Percentiles rank a stretch among this genome's conserved stretches.
phyloP scores from a whole-genome alignment of 2,113 vertebrate species.

The Piprites chloris region DNA sequence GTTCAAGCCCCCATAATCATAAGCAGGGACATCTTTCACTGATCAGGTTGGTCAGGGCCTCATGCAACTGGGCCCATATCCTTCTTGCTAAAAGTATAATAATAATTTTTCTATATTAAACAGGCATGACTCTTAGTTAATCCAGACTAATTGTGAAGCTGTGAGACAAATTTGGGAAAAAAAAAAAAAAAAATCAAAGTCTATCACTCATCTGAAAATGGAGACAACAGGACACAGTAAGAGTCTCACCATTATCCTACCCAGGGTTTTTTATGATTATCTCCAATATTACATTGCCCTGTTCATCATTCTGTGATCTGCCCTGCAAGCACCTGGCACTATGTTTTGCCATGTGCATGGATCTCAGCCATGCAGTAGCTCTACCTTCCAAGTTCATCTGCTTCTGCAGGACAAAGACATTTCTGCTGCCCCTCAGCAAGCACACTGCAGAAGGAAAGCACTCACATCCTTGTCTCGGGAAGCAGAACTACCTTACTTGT shows the following conservation, averaged over 20 bases:
- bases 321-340: background rate
- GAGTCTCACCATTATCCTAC: background rate
- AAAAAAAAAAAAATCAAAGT: fast-evolving
- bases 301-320: background rate
- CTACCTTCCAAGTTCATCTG: background rate
- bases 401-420: background rate
- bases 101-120: background rate
- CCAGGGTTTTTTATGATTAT: fast-evolving
- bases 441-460: background rate
- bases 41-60: background rate
- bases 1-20: background rate
- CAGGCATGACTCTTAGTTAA: background rate
- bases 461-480: background rate
- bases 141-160: background rate
- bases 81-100: background rate
- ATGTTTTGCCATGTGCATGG: fast-evolving
- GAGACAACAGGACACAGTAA: background rate
- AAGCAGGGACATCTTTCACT: background rate
- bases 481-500: background rate
- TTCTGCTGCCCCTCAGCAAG: background rate
- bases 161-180: background rate
- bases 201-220: background rate
- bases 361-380: background rate
- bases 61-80: no score
- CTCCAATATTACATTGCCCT: background rate